Evolutionary conservation across 2,113 vertebrate species (phyloP), one percentile per base, ranked within the genome.

Genomic region (Tragelaphus buxtoni): DNA sequence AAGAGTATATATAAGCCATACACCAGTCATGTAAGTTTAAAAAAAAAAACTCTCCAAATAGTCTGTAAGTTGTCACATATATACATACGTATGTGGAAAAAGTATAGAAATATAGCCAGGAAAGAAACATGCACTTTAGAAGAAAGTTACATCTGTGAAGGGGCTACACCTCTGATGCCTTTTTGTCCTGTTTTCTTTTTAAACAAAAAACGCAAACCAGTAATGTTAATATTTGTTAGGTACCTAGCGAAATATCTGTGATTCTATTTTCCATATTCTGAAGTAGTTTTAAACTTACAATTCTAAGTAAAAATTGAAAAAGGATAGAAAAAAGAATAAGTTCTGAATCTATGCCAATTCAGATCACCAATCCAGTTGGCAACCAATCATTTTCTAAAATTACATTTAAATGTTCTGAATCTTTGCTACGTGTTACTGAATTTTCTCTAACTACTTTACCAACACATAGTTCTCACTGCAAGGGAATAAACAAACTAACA

Each of bases 351-450:
- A 53, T 55, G 51, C 24, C 20, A 96, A 86, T 72, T 51, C 72
- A 96, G 56, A 85, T 24, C 39, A 61, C 39, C 47, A 49, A 94
- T 28, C 60, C 5, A 79, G 30, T 5, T 35, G 88, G 60, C 18
- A 28, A 42, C 26, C n/a, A 63, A 32, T 42, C 16, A n/a, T 5
- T 49, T 74, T 84, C 53, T 53, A 39, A 79, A 94, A 85, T 74
- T n/a, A n/a, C 74, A 49, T 32, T 94, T 90, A 80, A 94, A 81
- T 90, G 45, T 69, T 82, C 88, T 51, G 22, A 92, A 61, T 92
- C 20, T 80, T 24, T 83, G 32, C 1, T 32, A 32, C 47, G 20
- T n/a, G 30, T 51, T 28, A 20, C 3, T 79, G 76, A n/a, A 79
- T 79, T 51, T 51, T 86, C 51, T 84, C 20, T 65, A 12, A 42